Conservation (phyloP, 1,140 invertebrate genomes). For the Alviniconcha marisindica region DNA sequence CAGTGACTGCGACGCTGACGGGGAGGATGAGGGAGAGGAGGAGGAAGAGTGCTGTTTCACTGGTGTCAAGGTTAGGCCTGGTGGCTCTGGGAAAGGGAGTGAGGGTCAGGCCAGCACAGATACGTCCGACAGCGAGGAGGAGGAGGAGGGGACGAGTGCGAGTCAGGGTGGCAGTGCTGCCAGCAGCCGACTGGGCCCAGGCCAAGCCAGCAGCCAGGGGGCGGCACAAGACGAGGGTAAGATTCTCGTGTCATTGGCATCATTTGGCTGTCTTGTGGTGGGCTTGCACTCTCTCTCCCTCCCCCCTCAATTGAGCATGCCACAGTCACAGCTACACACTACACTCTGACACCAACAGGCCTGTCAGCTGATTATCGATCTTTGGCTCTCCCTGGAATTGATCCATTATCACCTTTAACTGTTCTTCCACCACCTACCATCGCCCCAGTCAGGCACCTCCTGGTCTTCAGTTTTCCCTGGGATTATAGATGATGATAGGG, state of each 20-base stretch:
- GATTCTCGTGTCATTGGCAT: slow-evolving; percentile 37
- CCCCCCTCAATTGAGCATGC: slow-evolving; percentile 34
- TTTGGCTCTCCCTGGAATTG: slow-evolving; percentile 39
- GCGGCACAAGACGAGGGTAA: slow-evolving; percentile 36
- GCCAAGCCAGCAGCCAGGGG: slow-evolving; percentile 14
- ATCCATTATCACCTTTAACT: too few species aligned
- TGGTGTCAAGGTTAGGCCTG: slow-evolving; percentile 32
- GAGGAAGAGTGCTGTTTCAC: slow-evolving; percentile 22
- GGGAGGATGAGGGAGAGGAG: slow-evolving; percentile 39
- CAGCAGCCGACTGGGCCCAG: slow-evolving; percentile 31
- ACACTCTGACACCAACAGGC: slow-evolving; percentile 15
- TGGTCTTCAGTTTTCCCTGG: too few species aligned
- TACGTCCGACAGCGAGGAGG: slow-evolving; percentile 20
- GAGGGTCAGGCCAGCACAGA: slow-evolving; percentile 30
- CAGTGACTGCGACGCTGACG: slow-evolving; percentile 39
- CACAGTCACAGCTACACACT: slow-evolving; percentile 17
- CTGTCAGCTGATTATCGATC: not conserved
- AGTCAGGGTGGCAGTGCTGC: not conserved
- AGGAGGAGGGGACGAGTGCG: slow-evolving; percentile 32
- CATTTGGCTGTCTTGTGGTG: slow-evolving; percentile 39
- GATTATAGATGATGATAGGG: too few species aligned
- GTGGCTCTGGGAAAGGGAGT: slow-evolving; percentile 10
- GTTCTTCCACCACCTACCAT: too few species aligned
- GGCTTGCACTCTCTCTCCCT: slow-evolving; percentile 38
- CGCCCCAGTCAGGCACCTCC: too few species aligned